Evolutionary conservation across 2,113 vertebrate genomes (phyloP), one percentile per base, ranked within the genome.

Genomic region (Misgurnus anguillicaudatus): DNA sequence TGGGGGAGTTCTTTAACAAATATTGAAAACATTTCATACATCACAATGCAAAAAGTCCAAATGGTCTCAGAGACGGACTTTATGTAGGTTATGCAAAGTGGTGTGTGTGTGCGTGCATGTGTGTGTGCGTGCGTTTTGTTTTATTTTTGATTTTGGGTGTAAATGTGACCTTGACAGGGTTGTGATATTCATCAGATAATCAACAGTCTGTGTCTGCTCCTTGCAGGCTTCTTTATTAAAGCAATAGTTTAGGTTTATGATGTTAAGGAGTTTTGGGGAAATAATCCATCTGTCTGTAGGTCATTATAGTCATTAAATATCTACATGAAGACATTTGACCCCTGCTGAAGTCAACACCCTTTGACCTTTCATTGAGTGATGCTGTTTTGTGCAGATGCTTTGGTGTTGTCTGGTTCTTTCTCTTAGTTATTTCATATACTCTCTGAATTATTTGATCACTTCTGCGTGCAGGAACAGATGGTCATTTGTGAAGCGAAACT

Each of bases 301-400:
- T 31, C 24, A 31, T 31, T 31, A 3, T 3, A 31, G 24, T 3
- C 24, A 31, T 31, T 31, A 31, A 31, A 31, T 31, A 31, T 31
- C 24, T 31, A 31, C 24, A 31, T 31, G 24, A 31, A 31, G 24
- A 47, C 55, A 36, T 41, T 63, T 67, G 75, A 62, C 77, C 42
- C 55, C 17, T 55, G 48, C 24, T 39, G 48, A 38, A 2, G 14
- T 75, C 47, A 45, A 68, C 78, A 70, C 80, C 75, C 76, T 65
- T 87, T 75, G 64, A 81, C 79, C 65, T 19, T 66, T 6, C 71
- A 87, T 70, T 82, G 80, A 81, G 86, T 91, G 80, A 85, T 89
- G 85, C 83, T 38, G 86, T 91, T 85, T 88, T 41, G 90, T 92
- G 89, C 85, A 86, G 87, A 87, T 92, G 88, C 86, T 87, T 84